Evolutionary conservation across 2,888 invertebrate species (phyloP).

Genomic region (Serrognathus titanus): DNA sequence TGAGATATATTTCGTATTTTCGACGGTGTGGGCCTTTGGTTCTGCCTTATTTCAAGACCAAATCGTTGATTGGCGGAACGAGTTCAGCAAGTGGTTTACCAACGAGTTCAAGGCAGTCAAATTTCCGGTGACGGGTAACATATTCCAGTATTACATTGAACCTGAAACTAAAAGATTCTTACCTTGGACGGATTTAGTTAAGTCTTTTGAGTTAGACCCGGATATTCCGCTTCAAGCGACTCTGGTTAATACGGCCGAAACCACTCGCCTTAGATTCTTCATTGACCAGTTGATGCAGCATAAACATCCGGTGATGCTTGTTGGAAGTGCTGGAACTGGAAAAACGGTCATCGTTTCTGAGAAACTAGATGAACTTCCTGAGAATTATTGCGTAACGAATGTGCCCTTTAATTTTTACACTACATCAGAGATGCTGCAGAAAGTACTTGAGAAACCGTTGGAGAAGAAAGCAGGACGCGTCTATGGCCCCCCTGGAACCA

Average conservation of each 20-base stretch:
- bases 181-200: slow-evolving; percentile 83
- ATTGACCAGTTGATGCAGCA: slow-evolving; percentile 77
- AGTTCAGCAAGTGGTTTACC: slow-evolving; percentile 93
- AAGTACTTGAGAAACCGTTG: slow-evolving; percentile 82
- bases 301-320: slow-evolving; percentile 84
- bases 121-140: slow-evolving; percentile 78
- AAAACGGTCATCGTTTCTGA: slow-evolving; percentile 89
- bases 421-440: slow-evolving; percentile 87
- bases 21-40: slow-evolving; percentile 90
- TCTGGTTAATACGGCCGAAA: slow-evolving; percentile 86
- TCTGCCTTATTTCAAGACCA: slow-evolving; percentile 89
- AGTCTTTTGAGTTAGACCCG: slow-evolving; percentile 75
- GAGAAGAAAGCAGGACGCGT: slow-evolving; percentile 95
- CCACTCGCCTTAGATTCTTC: slow-evolving; percentile 82
- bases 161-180: slow-evolving; percentile 78
- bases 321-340: slow-evolving; percentile 86
- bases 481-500: slow-evolving; percentile 90
- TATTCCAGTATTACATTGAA: slow-evolving; percentile 90
- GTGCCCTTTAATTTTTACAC: slow-evolving; percentile 96
- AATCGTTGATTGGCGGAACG: slow-evolving; percentile 85
- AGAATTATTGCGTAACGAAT: slow-evolving; percentile 78
- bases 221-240: slow-evolving; percentile 77
- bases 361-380: slow-evolving; percentile 69
- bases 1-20: slow-evolving; percentile 90
- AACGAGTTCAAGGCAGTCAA: slow-evolving; percentile 89